Conservation (phyloP, 2,113 vertebrate species). For the Fregetta grallaria region DNA sequence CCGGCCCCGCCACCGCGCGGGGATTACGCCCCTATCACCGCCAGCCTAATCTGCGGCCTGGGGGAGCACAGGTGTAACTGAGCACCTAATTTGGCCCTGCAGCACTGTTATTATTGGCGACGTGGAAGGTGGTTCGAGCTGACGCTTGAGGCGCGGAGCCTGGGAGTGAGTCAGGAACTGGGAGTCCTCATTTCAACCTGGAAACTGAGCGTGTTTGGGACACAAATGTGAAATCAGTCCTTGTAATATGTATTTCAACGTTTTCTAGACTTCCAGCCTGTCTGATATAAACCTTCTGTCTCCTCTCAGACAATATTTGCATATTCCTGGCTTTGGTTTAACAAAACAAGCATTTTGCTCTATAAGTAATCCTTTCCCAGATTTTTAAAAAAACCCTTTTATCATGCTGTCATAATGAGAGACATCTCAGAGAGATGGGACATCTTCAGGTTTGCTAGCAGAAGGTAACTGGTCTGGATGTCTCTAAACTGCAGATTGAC, state of each 20-base stretch:
- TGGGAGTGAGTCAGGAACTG: not conserved
- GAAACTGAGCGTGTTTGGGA: not conserved
- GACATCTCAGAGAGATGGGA: not conserved
- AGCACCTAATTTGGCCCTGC: not conserved
- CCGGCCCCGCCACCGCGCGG: accelerated
- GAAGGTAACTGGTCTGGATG: not conserved
- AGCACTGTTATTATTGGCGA: not conserved
- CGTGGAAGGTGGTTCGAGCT: not conserved
- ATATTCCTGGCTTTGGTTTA: not conserved
- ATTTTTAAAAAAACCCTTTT: not conserved
- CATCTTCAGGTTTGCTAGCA: not conserved
- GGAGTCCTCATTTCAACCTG: not conserved
- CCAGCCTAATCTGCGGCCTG: accelerated
- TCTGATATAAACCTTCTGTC: not conserved
- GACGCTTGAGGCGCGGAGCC: accelerated
- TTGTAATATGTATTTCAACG: accelerated
- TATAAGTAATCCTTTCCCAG: not conserved
- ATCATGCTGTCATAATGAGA: not conserved
- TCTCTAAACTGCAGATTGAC: not conserved
- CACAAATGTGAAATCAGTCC: not conserved
- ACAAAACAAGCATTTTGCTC: not conserved
- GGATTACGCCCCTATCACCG: not conserved
- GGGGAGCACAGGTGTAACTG: not conserved
- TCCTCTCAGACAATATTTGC: not conserved
- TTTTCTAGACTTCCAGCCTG: not conserved